These are phyloP conservation scores for Lagopus leucura DNA, from an alignment of 2,113 vertebrate species.

Conservation along the genomic window DNA sequence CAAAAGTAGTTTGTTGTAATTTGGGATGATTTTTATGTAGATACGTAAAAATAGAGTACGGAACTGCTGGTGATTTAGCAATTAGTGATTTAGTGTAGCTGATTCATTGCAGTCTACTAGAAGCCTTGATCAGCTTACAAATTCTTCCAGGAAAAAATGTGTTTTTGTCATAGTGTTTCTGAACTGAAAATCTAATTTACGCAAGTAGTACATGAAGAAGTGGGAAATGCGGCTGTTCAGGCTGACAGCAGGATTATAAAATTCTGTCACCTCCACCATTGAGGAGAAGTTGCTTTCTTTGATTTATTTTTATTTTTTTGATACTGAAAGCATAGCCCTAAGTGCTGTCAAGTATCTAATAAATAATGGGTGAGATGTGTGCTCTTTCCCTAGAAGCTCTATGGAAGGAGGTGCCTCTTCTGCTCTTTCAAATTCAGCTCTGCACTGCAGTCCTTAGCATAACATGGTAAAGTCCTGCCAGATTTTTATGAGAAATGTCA, in stretches of 20 bases:
- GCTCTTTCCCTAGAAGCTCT: constrained; percentile 5
- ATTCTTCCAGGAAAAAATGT: neutral
- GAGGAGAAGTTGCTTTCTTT: constrained; percentile 34
- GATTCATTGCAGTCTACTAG: neutral
- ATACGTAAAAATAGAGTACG: neutral
- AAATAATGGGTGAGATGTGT: constrained; percentile 56
- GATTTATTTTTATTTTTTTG: neutral
- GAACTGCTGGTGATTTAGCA: neutral
- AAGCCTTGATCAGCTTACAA: neutral
- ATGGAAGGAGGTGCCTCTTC: neutral
- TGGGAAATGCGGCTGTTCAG: constrained; percentile 42
- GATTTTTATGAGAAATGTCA: neutral
- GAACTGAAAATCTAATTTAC: constrained; percentile 55
- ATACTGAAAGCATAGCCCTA: constrained; percentile 22
- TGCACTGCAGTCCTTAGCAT: neutral
- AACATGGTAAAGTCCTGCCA: neutral
- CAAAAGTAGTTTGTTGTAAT: neutral
- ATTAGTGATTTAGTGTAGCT: neutral
- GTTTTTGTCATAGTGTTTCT: constrained; percentile 19
- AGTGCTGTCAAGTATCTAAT: constrained; percentile 61
- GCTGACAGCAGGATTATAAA: constrained; percentile 56
- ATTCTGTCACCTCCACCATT: constrained; percentile 44
- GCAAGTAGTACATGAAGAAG: constrained; percentile 20
- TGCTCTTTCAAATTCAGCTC: neutral
- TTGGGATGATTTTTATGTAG: neutral